Evolutionary conservation across 2,888 invertebrate genomes (phyloP).

Genomic region (Macrosiphum euphorbiae): DNA sequence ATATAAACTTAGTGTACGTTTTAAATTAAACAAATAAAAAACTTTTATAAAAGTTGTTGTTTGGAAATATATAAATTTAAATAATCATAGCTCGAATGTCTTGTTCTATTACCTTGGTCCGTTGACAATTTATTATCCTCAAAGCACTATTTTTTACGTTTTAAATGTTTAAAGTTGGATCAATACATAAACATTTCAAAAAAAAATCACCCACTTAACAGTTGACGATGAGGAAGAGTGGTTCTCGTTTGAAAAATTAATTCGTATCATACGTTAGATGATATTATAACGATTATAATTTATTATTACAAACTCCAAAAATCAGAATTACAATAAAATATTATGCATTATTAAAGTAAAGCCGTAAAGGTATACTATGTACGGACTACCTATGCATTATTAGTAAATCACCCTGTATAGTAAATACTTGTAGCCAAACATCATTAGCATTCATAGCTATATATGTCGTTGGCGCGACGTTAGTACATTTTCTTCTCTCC

Average conservation of each 20-base stretch:
- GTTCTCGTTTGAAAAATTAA: neutral
- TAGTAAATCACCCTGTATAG: neutral
- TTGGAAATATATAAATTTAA: neutral
- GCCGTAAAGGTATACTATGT: neutral
- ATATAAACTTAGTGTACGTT: neutral
- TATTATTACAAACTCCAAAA: neutral
- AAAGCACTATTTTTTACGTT: neutral
- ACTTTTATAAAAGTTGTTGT: neutral
- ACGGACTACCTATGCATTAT: neutral
- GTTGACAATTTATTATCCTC: neutral
- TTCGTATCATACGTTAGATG: neutral
- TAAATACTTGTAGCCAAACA: neutral
- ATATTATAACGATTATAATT: neutral
- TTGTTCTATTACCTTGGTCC: neutral
- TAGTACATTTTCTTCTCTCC: neutral
- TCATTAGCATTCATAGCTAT: slow-evolving; percentile 34
- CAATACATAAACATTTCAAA: neutral
- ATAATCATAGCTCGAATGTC: neutral
- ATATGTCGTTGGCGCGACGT: neutral
- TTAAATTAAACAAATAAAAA: neutral
- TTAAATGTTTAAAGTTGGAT: neutral
- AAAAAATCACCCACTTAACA: neutral
- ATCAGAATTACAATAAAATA: no score
- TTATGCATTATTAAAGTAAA: neutral
- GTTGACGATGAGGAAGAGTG: neutral